Percentiles rank a stretch among this genome's conserved stretches.
These are phyloP conservation scores for Adoxophyes honmai DNA, from an alignment of 1,140 invertebrate species.

Conservation along the genomic window DNA sequence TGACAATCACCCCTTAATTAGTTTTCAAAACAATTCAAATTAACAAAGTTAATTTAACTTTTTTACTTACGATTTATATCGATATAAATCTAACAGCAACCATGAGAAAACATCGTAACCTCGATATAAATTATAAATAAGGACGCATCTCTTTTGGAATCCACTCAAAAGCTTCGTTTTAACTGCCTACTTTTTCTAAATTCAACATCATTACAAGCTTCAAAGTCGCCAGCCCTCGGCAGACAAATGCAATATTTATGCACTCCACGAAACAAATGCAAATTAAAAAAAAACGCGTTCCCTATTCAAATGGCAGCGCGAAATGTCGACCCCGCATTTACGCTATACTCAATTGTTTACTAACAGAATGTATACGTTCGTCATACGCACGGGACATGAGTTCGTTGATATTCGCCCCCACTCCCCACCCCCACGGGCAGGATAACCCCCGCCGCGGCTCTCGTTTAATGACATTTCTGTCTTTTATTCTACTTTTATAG, in stretches of 20 bases:
- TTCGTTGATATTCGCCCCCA: slow-evolving; percentile 61
- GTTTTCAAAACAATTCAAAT: too few species aligned
- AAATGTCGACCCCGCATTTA: slow-evolving; percentile 27
- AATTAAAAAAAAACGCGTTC: not conserved
- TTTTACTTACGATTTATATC: too few species aligned
- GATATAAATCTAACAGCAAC: too few species aligned
- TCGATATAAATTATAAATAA: too few species aligned
- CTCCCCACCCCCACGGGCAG: slow-evolving; percentile 21
- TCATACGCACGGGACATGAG: slow-evolving; percentile 52
- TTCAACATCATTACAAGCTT: too few species aligned
- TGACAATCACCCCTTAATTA: too few species aligned
- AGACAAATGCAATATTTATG: slow-evolving; percentile 11
- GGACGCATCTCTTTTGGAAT: too few species aligned
- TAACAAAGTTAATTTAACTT: too few species aligned
- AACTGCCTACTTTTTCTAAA: too few species aligned
- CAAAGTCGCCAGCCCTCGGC: not conserved
- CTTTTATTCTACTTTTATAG: slow-evolving; percentile 50
- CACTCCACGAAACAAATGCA: slow-evolving; percentile 2
- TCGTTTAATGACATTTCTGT: slow-evolving; percentile 62
- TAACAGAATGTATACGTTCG: slow-evolving; percentile 56
- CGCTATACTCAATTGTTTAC: slow-evolving; percentile 58
- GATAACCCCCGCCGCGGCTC: slow-evolving; percentile 31
- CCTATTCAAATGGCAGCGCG: slow-evolving; percentile 20
- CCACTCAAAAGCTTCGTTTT: too few species aligned
- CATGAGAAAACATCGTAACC: too few species aligned